phyloP scores from a whole-genome alignment of 2,888 invertebrate species.

The Perizoma affinitatum region DNA sequence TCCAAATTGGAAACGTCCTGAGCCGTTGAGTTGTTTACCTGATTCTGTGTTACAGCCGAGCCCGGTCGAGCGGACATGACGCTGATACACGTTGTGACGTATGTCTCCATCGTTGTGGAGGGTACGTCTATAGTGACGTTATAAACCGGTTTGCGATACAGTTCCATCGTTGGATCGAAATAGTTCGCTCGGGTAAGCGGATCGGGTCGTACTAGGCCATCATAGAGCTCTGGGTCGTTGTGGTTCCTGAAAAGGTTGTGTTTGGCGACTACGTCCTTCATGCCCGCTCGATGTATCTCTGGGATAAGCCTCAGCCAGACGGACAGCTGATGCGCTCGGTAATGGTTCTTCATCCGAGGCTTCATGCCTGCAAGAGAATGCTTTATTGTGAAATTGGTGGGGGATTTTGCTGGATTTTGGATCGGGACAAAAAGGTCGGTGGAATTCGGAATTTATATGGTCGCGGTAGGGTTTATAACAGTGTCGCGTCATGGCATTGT shows the following conservation, averaged over 20 bases:
- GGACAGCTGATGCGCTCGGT: slow-evolving; percentile 97
- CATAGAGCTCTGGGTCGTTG: slow-evolving; percentile 94
- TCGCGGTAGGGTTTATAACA: slow-evolving; percentile 42
- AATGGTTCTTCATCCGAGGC: slow-evolving; percentile 96
- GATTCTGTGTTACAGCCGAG: slow-evolving; percentile 70
- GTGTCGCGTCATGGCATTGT: slow-evolving; percentile 2
- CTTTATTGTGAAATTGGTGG: slow-evolving; percentile 53
- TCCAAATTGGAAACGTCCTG: slow-evolving; percentile 92
- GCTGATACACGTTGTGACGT: slow-evolving; percentile 88
- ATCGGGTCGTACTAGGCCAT: slow-evolving; percentile 94
- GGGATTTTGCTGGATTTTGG: slow-evolving; percentile 42
- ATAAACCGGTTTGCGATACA: slow-evolving; percentile 85
- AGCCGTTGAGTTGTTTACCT: slow-evolving; percentile 86
- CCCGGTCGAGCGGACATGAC: slow-evolving; percentile 88
- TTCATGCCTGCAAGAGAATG: slow-evolving; percentile 90
- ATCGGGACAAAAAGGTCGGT: slow-evolving; percentile 47
- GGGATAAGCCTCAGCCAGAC: slow-evolving; percentile 98
- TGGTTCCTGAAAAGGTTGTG: slow-evolving; percentile 96
- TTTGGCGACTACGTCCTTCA: slow-evolving; percentile 94
- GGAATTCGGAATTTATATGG: slow-evolving; percentile 58
- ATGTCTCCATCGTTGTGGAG: slow-evolving; percentile 85
- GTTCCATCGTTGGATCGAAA: slow-evolving; percentile 85
- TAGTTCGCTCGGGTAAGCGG: slow-evolving; percentile 88
- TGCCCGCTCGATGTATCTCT: slow-evolving; percentile 93
- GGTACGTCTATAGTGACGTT: slow-evolving; percentile 81